Evolutionary conservation across 1,140 invertebrate species (phyloP).

Genomic region (Drosophila leontia): DNA sequence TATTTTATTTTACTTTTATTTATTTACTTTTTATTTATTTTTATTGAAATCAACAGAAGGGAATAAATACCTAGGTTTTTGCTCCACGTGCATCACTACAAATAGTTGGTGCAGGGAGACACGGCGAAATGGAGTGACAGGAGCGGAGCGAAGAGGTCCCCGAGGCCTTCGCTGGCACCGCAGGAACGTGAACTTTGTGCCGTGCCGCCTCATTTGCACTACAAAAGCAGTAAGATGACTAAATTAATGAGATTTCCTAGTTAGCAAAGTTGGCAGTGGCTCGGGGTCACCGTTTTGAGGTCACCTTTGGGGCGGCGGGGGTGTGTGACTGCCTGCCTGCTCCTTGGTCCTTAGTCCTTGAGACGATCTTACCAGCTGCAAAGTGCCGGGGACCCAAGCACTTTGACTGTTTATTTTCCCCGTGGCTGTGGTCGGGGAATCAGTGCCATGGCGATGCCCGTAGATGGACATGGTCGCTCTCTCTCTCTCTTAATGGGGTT

Average conservation of each 20-base stretch:
- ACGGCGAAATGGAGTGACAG: constrained; percentile 29
- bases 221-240: constrained; percentile 54
- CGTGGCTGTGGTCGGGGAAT: constrained; percentile 21
- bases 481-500: constrained; percentile 16
- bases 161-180: constrained; percentile 46
- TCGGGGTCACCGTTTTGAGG: constrained; percentile 45
- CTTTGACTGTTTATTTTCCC: constrained; percentile 29
- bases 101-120: constrained; percentile 8
- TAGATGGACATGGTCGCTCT: background rate
- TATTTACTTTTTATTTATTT: too few species aligned
- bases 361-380: constrained; percentile 44
- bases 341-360: constrained; percentile 8
- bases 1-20: background rate
- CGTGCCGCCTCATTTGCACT: constrained; percentile 71
- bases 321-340: background rate
- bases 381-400: constrained; percentile 23
- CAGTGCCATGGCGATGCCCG: background rate
- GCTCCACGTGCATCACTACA: background rate
- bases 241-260: constrained; percentile 75
- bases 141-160: constrained; percentile 47
- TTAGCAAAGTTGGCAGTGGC: constrained; percentile 39
- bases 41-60: too few species aligned
- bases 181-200: constrained; percentile 70
- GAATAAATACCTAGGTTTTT: background rate
- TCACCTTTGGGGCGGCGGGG: constrained; percentile 11